Base-by-base conservation (phyloP, 2,797 vertebrate genomes). In the Poliocrania exsul region DNA sequence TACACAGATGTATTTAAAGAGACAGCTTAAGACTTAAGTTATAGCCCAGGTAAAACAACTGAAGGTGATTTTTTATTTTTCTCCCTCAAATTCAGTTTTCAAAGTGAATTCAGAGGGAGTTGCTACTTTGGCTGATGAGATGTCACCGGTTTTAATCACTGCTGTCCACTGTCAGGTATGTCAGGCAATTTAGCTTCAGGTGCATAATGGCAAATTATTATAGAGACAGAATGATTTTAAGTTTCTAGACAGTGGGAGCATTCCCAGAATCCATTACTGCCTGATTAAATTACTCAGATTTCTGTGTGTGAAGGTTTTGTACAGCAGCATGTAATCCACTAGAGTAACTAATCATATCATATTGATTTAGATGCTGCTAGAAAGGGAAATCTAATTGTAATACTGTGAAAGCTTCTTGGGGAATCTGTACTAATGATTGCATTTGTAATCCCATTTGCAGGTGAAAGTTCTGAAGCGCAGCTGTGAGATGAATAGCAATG, bases 341-440 rank as follows among this genome's bases (percentile, higher is more conserved):
- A 91, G 93, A 97, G 97, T 95, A 97, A 97, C 97, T 98, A 98
- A 98, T 98, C 98, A 98, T 97, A 98, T 97, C 95, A 97, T 97
- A 98, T 98, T 98, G 98, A 98, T 98, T 98, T 98, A 97, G 97
- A 98, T 98, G 97, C 97, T 98, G 98, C 98, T 97, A 96, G 96
- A 97, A 98, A 96, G 97, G 97, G 96, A 96, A 97, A 98, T 97
- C 98, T 98, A 97, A 98, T 98, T 98, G 98, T 98, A 97, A 98
- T 97, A 89, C 69, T 93, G 96, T 98, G 97, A 97, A 98, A 96
- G 95, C 95, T 97, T 96, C 97, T 98, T 93, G 93, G 96, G 97
- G 97, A 98, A 97, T 97, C 97, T 97, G 97, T 96, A 96, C 97
- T 98, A 98, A 98, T 98, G 97, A 97, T 97, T 97, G 96, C 97